phyloP scores from a whole-genome alignment of 2,113 vertebrate genomes.

The Xyrauchen texanus region DNA sequence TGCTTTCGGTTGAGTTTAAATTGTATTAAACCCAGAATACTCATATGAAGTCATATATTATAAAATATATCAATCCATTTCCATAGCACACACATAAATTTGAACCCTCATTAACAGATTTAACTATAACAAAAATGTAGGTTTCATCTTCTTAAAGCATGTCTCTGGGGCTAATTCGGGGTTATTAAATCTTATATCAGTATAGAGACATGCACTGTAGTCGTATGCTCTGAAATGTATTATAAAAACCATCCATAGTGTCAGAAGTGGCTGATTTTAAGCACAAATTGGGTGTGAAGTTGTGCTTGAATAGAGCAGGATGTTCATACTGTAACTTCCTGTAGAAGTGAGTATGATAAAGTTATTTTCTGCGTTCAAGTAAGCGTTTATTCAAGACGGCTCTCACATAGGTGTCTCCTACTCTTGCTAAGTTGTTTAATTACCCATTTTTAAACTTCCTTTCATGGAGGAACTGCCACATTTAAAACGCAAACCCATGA shows the following conservation, averaged over 20 bases:
- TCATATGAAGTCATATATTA: background rate
- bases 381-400: conserved; percentile 36
- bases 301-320: too few species aligned
- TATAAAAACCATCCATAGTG: background rate
- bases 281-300: background rate
- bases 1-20: too few species aligned
- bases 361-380: conserved; percentile 40
- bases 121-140: background rate
- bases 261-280: background rate
- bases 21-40: too few species aligned
- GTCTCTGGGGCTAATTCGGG: background rate
- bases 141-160: background rate
- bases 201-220: background rate
- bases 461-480: conserved; percentile 73
- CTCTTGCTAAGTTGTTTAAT: conserved; percentile 56
- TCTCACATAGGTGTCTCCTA: conserved; percentile 46
- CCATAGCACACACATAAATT: background rate
- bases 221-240: background rate
- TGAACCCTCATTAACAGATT: background rate
- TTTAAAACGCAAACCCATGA: conserved; percentile 83
- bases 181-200: background rate
- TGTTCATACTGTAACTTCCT: conserved; percentile 1
- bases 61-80: background rate
- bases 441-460: conserved; percentile 65
- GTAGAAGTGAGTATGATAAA: conserved; percentile 45